Evolutionary conservation across 2,888 invertebrate genomes (phyloP), one percentile per base, ranked within the genome.

Genomic region (Zhuqinia jingwanae): DNA sequence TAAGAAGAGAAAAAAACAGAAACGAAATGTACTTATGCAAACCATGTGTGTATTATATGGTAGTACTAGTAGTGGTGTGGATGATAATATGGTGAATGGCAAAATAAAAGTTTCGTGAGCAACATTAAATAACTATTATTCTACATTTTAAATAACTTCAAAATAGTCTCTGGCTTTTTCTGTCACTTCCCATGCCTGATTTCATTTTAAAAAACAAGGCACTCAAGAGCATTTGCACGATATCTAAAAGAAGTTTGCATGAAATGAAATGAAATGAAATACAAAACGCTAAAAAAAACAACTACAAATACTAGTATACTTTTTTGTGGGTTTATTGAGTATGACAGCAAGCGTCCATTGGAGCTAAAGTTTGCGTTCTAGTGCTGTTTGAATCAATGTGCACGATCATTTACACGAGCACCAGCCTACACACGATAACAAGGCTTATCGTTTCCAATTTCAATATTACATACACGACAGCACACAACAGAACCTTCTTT

Each of bases 91-190:
- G 45, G 13, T 70, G 25, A 22, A 8, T 13, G 70, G 13, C 11
- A 70, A 70, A 70, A 70, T 47, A 13, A 47, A 25, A n/a, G 13
- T 50, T 50, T 50, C n/a, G 50, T n/a, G n/a, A 50, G 50, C 50
- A 50, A 50, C 50, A 50, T 50, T 50, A 50, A 50, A 50, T 50
- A n/a, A 50, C n/a, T 15, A 50, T n/a, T n/a, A n/a, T 50, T 15
- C 15, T 50, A n/a, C 50, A n/a, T 50, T 50, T 13, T 50, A 50
- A n/a, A 50, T 2, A 10, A n/a, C 13, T 50, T 50, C n/a, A n/a
- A 20, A 56, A 56, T 56, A n/a, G n/a, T 20, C 20, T 20, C 56
- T 56, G 17, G 15, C 20, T 13, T 50, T 56, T 20, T 50, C n/a
- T 56, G 58, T 58, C 11, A 25, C 58, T 58, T 25, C 11, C 58